Conservation (phyloP, 2,113 vertebrate genomes). For the Callionymus lyra region DNA sequence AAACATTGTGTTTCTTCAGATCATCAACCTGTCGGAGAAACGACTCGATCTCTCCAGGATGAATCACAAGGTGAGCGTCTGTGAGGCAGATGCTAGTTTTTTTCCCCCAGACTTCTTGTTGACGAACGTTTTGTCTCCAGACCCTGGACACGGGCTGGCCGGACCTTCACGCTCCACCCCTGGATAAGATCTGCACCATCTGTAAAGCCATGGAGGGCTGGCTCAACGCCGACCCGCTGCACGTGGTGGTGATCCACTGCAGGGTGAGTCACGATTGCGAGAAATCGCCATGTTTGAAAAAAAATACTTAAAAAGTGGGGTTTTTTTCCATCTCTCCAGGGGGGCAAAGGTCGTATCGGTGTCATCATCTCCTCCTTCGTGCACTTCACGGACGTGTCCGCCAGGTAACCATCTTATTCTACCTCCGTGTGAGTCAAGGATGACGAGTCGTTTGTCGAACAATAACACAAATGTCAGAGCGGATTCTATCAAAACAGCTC, state of each 20-base stretch:
- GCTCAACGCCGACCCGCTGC: constrained; percentile 80
- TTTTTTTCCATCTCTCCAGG: constrained; percentile 57
- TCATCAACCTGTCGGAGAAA: constrained; percentile 91
- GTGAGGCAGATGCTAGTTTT: not conserved
- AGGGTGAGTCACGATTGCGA: constrained; percentile 67
- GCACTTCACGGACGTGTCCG: constrained; percentile 88
- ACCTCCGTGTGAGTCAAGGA: no score
- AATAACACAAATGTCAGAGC: constrained; percentile 13
- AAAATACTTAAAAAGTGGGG: not conserved
- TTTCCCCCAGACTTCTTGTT: not conserved
- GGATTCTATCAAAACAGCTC: no score
- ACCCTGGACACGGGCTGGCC: constrained; percentile 92
- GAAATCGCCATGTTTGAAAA: not conserved
- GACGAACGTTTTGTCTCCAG: constrained; percentile 53
- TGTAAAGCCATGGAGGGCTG: constrained; percentile 97
- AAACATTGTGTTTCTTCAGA: constrained; percentile 71
- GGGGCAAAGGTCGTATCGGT: constrained; percentile 88
- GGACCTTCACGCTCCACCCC: constrained; percentile 85
- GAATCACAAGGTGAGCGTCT: constrained; percentile 81
- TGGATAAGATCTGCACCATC: constrained; percentile 91
- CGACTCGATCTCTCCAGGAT: constrained; percentile 83
- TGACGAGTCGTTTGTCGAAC: constrained; percentile 11
- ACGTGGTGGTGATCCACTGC: constrained; percentile 90
- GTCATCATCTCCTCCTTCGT: constrained; percentile 92
- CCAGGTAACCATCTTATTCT: constrained; percentile 77